A percentile compares a stretch with the other conserved stretches of the same genome.
Evolutionary conservation across 2,113 vertebrate genomes (phyloP).

Genomic region (Nycticryphes semicollaris): DNA sequence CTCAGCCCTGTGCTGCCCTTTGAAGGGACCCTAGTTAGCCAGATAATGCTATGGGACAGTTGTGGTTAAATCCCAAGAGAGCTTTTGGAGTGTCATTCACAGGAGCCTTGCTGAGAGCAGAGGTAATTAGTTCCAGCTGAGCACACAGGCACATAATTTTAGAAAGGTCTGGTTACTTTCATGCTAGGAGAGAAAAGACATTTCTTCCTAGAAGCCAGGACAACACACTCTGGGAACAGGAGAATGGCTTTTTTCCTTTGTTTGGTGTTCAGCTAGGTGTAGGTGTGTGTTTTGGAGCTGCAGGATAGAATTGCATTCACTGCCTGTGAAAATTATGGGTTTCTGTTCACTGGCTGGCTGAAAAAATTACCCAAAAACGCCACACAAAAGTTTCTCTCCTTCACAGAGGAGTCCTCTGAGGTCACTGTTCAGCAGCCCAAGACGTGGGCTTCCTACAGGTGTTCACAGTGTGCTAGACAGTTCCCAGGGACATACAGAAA

Average conservation of each 20-base stretch:
- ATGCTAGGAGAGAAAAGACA: not conserved
- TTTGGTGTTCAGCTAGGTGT: not conserved
- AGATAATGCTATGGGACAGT: not conserved
- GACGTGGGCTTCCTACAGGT: not conserved
- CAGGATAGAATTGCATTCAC: not conserved
- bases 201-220: not conserved
- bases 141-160: not conserved
- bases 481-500: not conserved
- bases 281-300: not conserved
- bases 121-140: conserved; percentile 21
- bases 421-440: not conserved
- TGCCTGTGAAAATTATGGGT: not conserved
- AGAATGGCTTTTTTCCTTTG: not conserved
- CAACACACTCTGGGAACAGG: not conserved
- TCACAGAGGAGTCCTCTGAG: not conserved
- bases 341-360: not conserved
- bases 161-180: not conserved
- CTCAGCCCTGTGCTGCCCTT: not conserved
- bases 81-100: conserved; percentile 21
- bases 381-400: not conserved
- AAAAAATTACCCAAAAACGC: not conserved
- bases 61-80: not conserved
- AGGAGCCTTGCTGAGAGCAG: not conserved
- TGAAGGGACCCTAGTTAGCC: conserved; percentile 17
- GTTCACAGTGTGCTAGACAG: not conserved